phyloP scores from a whole-genome alignment of 2,888 invertebrate genomes.

The Heteropelma amictum region DNA sequence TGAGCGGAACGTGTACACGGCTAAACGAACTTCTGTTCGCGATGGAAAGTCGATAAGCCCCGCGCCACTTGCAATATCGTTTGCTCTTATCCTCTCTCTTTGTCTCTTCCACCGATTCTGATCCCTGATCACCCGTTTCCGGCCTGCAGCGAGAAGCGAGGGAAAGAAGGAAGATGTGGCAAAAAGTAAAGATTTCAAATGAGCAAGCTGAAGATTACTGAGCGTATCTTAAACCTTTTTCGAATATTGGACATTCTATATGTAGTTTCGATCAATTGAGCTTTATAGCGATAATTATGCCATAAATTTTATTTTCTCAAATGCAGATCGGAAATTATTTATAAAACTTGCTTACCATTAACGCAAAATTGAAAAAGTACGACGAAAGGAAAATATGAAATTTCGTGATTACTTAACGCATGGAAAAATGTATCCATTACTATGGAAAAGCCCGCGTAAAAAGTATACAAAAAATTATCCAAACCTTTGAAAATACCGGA shows the following conservation, averaged over 20 bases:
- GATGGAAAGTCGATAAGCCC: constrained; percentile 55
- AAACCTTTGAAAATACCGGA: not conserved
- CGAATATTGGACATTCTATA: not conserved
- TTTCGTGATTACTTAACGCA: no score
- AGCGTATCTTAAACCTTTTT: constrained; percentile 26
- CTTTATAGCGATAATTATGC: no score
- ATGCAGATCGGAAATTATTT: no score
- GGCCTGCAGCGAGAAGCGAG: constrained; percentile 30
- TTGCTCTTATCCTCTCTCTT: constrained; percentile 11
- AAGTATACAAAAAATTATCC: no score
- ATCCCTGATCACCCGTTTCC: constrained; percentile 55
- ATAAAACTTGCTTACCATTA: no score
- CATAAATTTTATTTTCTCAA: no score
- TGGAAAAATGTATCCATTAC: no score
- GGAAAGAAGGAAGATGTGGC: constrained; percentile 6
- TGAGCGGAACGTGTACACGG: constrained; percentile 48
- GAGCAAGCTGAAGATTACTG: constrained; percentile 31
- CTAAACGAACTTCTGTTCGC: constrained; percentile 49
- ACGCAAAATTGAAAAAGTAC: no score
- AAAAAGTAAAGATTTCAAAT: constrained; percentile 18
- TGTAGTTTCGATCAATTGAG: no score
- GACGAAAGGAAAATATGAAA: no score
- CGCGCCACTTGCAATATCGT: constrained; percentile 5
- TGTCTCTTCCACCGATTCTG: constrained; percentile 25
- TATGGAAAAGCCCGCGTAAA: no score